phyloP scores from a whole-genome alignment of 2,113 vertebrate species.

The Zosterops japonicus region DNA sequence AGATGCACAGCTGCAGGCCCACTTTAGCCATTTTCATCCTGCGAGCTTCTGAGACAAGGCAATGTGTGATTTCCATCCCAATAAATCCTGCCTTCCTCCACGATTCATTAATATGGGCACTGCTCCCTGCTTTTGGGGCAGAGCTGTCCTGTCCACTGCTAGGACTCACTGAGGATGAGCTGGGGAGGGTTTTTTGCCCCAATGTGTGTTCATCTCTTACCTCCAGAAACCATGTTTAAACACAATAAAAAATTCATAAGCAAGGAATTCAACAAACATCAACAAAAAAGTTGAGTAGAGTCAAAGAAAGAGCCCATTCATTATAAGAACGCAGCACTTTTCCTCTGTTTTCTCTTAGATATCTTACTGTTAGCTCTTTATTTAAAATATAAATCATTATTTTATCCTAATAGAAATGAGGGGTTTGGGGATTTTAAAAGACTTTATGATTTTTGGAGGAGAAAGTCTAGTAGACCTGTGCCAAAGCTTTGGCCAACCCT shows the following conservation, averaged over 20 bases:
- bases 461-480: not conserved
- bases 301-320: not conserved
- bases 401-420: not conserved
- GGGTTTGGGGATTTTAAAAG: not conserved
- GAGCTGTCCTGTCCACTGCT: not conserved
- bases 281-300: not conserved
- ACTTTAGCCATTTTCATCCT: not conserved
- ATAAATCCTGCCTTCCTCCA: not conserved
- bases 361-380: not conserved
- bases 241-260: not conserved
- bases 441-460: not conserved
- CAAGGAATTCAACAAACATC: not conserved
- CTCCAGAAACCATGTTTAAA: not conserved
- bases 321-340: not conserved
- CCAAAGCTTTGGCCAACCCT: not conserved
- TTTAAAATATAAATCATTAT: not conserved
- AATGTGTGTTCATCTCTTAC: not conserved
- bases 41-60: constrained; percentile 9
- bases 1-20: not conserved
- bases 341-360: not conserved
- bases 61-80: not conserved
- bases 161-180: not conserved
- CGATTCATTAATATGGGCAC: not conserved
- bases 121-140: not conserved
- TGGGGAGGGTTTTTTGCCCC: not conserved